phyloP scores from a whole-genome alignment of 92 coral and sea anemone species.

The Porites cylindrica region DNA sequence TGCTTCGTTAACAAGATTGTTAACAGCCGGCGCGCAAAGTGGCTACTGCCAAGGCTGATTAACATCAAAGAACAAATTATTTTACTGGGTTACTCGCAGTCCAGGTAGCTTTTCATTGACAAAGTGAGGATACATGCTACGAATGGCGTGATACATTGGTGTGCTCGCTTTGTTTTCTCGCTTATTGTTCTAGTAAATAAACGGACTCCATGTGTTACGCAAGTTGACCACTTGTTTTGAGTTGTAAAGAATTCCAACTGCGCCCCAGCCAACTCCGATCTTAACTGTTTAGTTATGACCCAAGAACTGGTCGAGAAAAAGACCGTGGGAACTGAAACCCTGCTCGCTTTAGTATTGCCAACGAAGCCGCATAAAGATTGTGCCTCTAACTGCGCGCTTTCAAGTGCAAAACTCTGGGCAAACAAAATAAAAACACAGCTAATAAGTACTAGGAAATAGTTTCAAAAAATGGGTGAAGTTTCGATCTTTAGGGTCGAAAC shows the following conservation, averaged over 20 bases:
- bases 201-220: constrained; percentile 51
- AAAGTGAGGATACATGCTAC: constrained; percentile 25
- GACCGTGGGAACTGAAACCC: constrained; percentile 47
- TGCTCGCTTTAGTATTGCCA: background rate
- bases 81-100: background rate
- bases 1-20: background rate
- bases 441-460: too few species aligned
- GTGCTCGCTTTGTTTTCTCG: constrained; percentile 12
- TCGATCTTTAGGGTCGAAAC: too few species aligned
- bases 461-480: too few species aligned
- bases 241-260: constrained; percentile 46
- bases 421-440: too few species aligned
- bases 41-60: background rate
- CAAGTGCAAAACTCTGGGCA: background rate
- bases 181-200: constrained; percentile 41
- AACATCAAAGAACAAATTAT: background rate
- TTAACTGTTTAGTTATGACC: background rate
- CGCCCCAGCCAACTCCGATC: constrained; percentile 10
- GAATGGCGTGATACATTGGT: constrained; percentile 35
- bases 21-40: background rate
- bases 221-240: constrained; percentile 40
- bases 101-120: constrained; percentile 15
- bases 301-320: background rate
- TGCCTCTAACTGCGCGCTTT: background rate
- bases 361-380: background rate